Evolutionary conservation across 2,113 vertebrate species (phyloP).

Genomic region (Megaceryle torquata): DNA sequence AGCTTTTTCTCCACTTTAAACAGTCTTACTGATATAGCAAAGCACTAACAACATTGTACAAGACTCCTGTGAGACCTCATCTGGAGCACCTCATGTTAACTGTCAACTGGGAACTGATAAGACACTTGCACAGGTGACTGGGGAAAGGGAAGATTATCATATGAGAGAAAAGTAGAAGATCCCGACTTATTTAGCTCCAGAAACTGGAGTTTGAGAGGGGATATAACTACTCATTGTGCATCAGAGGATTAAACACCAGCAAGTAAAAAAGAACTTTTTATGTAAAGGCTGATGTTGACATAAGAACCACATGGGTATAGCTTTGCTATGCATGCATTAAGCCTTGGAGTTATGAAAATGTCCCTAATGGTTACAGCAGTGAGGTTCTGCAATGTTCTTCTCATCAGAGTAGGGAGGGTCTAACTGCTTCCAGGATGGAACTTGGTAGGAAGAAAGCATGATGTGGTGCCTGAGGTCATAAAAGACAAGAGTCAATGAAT

Average conservation of each 20-base stretch:
- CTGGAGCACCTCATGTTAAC: not conserved
- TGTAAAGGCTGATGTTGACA: not conserved
- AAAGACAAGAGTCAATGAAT: not conserved
- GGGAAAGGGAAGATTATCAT: not conserved
- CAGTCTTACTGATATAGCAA: not conserved
- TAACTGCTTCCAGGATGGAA: not conserved
- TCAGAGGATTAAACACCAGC: not conserved
- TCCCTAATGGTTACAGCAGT: not conserved
- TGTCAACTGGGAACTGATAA: not conserved
- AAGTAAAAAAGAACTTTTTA: not conserved
- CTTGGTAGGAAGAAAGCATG: not conserved
- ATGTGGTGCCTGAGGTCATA: rapidly evolving
- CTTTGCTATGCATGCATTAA: not conserved
- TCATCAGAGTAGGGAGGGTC: not conserved
- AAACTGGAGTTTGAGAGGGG: not conserved
- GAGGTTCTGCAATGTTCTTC: not conserved
- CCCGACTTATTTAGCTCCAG: not conserved
- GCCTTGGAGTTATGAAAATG: not conserved
- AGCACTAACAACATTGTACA: not conserved
- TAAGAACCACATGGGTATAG: not conserved
- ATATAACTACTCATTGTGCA: not conserved
- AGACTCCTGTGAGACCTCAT: not conserved
- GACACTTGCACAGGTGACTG: not conserved
- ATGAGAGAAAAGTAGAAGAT: not conserved
- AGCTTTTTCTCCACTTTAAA: not conserved